phyloP scores from a whole-genome alignment of 2,888 invertebrate genomes.

The Athrips mouffetella region DNA sequence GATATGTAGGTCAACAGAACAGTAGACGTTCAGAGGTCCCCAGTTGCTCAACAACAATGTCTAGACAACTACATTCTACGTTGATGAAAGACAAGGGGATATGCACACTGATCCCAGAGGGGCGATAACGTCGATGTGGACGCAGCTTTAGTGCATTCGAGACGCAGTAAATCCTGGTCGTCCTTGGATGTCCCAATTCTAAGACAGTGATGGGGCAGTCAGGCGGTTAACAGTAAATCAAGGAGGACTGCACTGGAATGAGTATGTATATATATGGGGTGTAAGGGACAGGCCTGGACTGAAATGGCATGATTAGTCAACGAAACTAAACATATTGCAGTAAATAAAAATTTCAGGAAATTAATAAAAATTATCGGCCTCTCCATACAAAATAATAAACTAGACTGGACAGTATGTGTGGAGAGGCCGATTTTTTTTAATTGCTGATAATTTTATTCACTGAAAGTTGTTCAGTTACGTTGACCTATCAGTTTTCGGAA shows the following conservation, averaged over 20 bases:
- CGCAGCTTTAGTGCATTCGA: not conserved
- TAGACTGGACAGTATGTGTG: too few relatives aligned
- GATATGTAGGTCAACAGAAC: not conserved
- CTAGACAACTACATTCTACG: not conserved
- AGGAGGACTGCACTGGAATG: not conserved
- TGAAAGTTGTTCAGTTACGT: not conserved
- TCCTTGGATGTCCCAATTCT: slow-evolving; percentile 6
- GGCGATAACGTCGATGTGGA: slow-evolving; percentile 4
- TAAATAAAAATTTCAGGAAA: too few relatives aligned
- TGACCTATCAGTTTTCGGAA: too few relatives aligned
- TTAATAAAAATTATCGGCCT: too few relatives aligned
- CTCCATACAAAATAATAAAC: too few relatives aligned
- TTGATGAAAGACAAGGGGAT: slow-evolving; percentile 8
- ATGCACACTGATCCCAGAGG: slow-evolving; percentile 5
- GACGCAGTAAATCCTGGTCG: not conserved
- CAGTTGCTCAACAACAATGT: not conserved
- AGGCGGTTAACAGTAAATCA: not conserved
- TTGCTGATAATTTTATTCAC: not conserved
- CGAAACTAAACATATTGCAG: too few relatives aligned
- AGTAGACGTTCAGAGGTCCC: not conserved
- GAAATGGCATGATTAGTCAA: too few relatives aligned
- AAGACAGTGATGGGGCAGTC: slow-evolving; percentile 1
- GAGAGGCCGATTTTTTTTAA: not conserved
- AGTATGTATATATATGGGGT: not conserved
- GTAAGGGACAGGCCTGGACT: too few relatives aligned